Conservation (phyloP, 2,888 invertebrate species). For the Hermodice carunculata region DNA sequence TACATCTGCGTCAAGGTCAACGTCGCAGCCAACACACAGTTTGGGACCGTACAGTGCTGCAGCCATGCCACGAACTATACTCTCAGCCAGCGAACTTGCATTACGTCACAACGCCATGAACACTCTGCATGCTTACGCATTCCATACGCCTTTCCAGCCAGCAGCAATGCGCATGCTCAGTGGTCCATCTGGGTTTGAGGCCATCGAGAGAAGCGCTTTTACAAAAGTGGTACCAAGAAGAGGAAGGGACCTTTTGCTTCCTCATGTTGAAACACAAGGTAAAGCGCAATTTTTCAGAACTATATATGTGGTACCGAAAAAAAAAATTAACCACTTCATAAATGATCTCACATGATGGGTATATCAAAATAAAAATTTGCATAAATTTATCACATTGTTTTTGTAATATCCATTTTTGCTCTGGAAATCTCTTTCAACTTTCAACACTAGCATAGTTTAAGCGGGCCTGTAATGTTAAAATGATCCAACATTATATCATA, state of each 20-base stretch:
- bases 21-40: neutral
- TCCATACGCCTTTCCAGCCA: neutral
- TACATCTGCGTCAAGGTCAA: neutral
- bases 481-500: no score
- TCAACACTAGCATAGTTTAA: no score
- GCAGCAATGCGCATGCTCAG: neutral
- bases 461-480: no score
- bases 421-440: no score
- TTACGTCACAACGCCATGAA: neutral
- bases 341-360: no score
- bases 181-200: constrained; percentile 3
- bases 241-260: neutral
- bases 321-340: no score
- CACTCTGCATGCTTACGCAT: neutral
- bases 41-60: neutral
- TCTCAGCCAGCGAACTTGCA: neutral
- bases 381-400: no score
- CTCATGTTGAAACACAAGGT: no score
- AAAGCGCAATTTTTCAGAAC: no score
- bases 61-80: neutral
- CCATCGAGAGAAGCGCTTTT: constrained; percentile 12
- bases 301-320: no score
- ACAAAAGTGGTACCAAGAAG: constrained; percentile 12
- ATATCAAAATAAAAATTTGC: no score
- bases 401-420: no score